phyloP scores from a whole-genome alignment of 2,797 vertebrate species.

The Heliangelus exortis region DNA sequence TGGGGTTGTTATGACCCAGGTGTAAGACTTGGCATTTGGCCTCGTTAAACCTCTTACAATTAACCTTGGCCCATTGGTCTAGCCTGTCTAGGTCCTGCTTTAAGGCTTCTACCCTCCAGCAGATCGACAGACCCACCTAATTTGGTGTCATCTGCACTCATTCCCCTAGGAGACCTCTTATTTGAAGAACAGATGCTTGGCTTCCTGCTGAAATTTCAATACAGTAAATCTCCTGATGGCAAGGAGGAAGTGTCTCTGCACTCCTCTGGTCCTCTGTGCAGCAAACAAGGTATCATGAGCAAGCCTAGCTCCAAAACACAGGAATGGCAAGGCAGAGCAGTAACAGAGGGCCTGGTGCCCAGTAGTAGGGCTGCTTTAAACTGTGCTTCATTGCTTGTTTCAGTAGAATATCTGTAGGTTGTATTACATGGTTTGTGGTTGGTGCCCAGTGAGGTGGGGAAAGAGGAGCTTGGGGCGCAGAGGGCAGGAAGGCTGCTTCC shows the following conservation, averaged over 20 bases:
- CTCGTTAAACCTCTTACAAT: too few relatives aligned
- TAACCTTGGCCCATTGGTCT: too few relatives aligned
- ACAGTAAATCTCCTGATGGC: neutral
- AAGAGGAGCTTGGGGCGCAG: neutral
- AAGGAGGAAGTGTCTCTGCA: neutral
- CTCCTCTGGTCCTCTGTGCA: neutral
- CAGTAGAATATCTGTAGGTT: neutral
- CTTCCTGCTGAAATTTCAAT: conserved; percentile 53
- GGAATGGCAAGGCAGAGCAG: neutral
- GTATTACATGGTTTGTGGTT: neutral
- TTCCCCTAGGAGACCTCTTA: conserved; percentile 18
- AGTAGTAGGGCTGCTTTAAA: neutral
- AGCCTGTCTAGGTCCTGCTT: too few relatives aligned
- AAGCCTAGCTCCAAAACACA: neutral
- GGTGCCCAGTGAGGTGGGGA: neutral
- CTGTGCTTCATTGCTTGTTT: neutral
- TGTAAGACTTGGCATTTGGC: too few relatives aligned
- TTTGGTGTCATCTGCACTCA: neutral
- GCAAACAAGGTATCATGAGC: neutral
- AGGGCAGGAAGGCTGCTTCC: neutral
- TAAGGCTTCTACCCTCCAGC: too few relatives aligned
- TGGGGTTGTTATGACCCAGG: too few relatives aligned
- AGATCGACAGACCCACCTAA: too few relatives aligned
- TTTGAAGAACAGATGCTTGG: conserved; percentile 56
- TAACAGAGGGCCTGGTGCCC: neutral